Conservation (phyloP, 1,140 invertebrate genomes). For the Paramacrobiotus metropolitanus region DNA sequence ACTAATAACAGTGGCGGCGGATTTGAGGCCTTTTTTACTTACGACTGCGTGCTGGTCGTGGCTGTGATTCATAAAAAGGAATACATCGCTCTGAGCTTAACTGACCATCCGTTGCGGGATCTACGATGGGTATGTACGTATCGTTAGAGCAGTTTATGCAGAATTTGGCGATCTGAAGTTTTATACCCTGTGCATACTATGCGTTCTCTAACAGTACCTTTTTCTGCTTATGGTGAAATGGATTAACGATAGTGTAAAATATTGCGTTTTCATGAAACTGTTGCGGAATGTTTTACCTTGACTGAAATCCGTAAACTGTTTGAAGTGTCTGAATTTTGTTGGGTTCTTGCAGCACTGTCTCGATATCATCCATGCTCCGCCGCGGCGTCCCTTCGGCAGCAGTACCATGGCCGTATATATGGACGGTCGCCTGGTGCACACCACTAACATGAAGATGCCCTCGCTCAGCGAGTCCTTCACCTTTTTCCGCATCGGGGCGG, state of each 20-base stretch:
- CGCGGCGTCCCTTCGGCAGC: constrained; percentile 33
- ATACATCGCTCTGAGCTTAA: constrained; percentile 28
- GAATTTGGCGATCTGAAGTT: too few relatives aligned
- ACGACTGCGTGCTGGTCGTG: constrained; percentile 30
- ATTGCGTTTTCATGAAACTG: too few relatives aligned
- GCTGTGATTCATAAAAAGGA: constrained; percentile 33
- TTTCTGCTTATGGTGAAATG: too few relatives aligned
- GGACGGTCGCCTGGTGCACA: constrained; percentile 32
- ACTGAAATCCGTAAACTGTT: too few relatives aligned
- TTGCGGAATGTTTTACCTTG: too few relatives aligned
- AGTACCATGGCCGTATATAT: constrained; percentile 35
- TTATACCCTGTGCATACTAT: too few relatives aligned
- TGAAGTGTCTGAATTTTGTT: too few relatives aligned
- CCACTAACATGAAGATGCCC: constrained; percentile 32
- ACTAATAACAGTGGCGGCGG: constrained; percentile 29
- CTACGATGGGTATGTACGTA: constrained; percentile 30
- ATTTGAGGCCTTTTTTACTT: constrained; percentile 35
- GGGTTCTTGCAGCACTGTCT: constrained; percentile 33
- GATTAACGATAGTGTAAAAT: too few relatives aligned
- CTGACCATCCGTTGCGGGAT: constrained; percentile 28
- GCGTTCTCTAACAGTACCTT: too few relatives aligned
- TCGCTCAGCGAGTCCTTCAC: constrained; percentile 25
- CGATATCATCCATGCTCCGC: constrained; percentile 30
- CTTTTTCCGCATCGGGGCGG: constrained; percentile 11
- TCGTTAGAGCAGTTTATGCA: too few relatives aligned